These are phyloP conservation scores for Diadema setosum DNA, from an alignment of 35 echinoderm and acorn worm species.

Conservation along the genomic window DNA sequence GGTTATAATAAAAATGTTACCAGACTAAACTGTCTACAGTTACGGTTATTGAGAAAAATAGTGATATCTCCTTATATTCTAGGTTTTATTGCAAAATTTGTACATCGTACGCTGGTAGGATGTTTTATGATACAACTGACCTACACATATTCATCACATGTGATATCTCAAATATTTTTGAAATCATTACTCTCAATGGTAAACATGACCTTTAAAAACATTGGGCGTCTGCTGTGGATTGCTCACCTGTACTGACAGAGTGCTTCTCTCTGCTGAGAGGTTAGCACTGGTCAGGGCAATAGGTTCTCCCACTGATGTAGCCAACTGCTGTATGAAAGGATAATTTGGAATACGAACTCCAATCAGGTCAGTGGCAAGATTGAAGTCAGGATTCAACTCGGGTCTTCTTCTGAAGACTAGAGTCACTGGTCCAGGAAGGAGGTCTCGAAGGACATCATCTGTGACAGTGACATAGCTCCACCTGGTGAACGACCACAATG, in stretches of 20 bases:
- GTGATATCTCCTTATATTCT: no score
- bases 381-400: constrained; percentile 79
- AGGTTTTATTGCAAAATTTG: no score
- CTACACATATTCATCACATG: no score
- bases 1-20: no score
- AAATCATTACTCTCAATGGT: no score
- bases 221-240: no score
- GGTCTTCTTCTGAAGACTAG: constrained; percentile 67
- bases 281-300: constrained; percentile 96
- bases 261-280: constrained; percentile 64
- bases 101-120: no score
- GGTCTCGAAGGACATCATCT: constrained; percentile 38
- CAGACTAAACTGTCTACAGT: no score
- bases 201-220: no score
- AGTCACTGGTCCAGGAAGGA: constrained; percentile 93
- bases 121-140: no score
- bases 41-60: no score
- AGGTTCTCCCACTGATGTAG: constrained; percentile 52
- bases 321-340: constrained; percentile 67
- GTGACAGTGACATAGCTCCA: constrained; percentile 87
- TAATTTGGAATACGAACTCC: constrained; percentile 85
- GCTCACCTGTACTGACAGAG: constrained; percentile 83
- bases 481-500: constrained; percentile 46
- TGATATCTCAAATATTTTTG: no score
- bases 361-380: constrained; percentile 59